Evolutionary conservation across 1,140 invertebrate genomes (phyloP), one percentile per base, ranked within the genome.

Genomic region (Megalonaias nervosa): DNA sequence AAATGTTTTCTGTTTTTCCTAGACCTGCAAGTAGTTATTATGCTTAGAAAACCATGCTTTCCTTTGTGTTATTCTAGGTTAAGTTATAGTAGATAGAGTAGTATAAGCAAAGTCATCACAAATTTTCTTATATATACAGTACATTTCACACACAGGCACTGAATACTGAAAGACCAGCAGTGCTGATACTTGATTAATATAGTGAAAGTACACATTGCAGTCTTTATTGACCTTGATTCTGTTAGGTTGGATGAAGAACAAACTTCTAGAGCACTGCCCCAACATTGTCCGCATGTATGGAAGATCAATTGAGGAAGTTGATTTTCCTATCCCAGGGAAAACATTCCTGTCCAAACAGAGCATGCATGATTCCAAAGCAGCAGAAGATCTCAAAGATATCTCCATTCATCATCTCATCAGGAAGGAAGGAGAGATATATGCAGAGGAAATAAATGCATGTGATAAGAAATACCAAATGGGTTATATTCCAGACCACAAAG

Each of bases 321-420:
- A 78, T 48, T 81, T 73, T 55, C 81, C 81, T 23, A 72, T 81
- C 9, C 81, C 81, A 21, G 61, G 74, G 21, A 26, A 67, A 38
- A 55, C 59, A 19, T 67, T 77, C 31, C 56, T 70, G 19, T 68
- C 66, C 14, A 73, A 48, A 21, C 65, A 38, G 31, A 67, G 68
- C 16, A 74, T 73, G 66, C 71, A 64, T 2, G 78, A 77, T 58
- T 67, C 64, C 1, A 66, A 48, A 16, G 64, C 66, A 15, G 73
- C 64, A 17, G n/a, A 65, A 16, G 75, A 71, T 48, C 56, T 80
- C 16, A 23, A 71, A 23, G 55, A 82, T 17, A 66, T 83, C 15
- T 38, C 82, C 0, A 69, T 86, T 13, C 85, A 86, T 68, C 74
- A 82, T 56, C 23, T 82, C 2, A 82, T 86, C 19, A 64, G 85